Base-by-base conservation (phyloP, 2,113 vertebrate genomes). In the Brachyhypopomus occidentalis region DNA sequence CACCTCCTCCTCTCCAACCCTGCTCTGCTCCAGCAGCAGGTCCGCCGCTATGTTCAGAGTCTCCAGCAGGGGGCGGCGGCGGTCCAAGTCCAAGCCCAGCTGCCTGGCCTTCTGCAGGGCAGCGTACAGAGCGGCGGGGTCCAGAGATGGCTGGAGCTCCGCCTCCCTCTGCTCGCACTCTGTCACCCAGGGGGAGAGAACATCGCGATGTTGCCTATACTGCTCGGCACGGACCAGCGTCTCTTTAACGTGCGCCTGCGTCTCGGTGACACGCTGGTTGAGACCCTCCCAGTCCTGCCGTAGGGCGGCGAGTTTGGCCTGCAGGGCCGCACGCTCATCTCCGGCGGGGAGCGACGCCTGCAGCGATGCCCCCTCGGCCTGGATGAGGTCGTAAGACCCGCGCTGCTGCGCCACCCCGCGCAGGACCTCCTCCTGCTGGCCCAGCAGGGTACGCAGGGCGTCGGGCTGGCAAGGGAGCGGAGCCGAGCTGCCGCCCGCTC, bases 311-410 rank as follows among this genome's bases (percentile, higher is more conserved):
- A 99, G 88, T 22, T 96, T 95, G 83, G 90, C 92, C 87, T 98
- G 96, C 83, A 98, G 91, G 12, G 90, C 87, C 4, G 89, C 91
- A 55, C 94, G 96, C 72, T 98, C 97, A 79, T 96, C 95, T 23
- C 96, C 96, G 8, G 95, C 95, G 0, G 94, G 92, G 1, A 96
- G 94, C 0, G 95, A 93, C 23, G 95, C 94, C 27, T 98, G 90
- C 76, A 99, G 87, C 67, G 96, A 94, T 4, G 92, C 94, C 3
- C 97, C 97, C 87, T 99, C 96, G 0, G 94, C 93, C 81, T 96
- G 94, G 20, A 99, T 95, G 85, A 99, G 95, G 88, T 99, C 97
- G 0, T 99, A 99, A 81, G 97, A 94, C 16, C 98, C 98, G 1
- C 96, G 94, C 88, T 98, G 97, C 27, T 97, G 95, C 86, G 97